phyloP scores from a whole-genome alignment of 1,140 invertebrate species.

The Drosophila bocki region DNA sequence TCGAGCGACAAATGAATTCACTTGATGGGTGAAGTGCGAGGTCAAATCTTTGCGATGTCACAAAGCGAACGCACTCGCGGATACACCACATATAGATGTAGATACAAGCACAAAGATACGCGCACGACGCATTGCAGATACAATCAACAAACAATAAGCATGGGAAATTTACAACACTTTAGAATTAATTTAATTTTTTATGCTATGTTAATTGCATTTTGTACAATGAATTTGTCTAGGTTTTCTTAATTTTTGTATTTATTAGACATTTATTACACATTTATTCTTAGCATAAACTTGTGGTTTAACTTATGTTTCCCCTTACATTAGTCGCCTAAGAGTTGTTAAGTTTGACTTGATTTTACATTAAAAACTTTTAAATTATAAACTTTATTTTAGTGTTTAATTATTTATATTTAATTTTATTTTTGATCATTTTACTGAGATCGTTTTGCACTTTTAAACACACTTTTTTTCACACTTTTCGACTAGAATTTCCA shows the following conservation, averaged over 20 bases:
- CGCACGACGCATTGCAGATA: slow-evolving; percentile 37
- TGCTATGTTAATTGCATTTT: neutral
- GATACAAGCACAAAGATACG: slow-evolving; percentile 17
- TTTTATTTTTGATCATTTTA: neutral
- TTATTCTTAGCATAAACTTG: neutral
- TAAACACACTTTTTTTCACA: slow-evolving; percentile 10
- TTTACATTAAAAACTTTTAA: neutral
- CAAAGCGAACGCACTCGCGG: slow-evolving; percentile 60
- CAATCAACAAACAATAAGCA: slow-evolving; percentile 55
- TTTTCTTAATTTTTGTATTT: neutral
- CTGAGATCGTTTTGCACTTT: slow-evolving; percentile 38
- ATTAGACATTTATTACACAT: slow-evolving; percentile 6
- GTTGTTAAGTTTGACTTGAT: neutral
- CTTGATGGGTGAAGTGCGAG: slow-evolving; percentile 83
- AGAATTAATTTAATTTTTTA: slow-evolving; percentile 3
- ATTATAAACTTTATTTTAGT: neutral
- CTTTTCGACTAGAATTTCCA: slow-evolving; percentile 55
- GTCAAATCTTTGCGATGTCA: slow-evolving; percentile 79
- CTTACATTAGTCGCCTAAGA: too few relatives aligned
- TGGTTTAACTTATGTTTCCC: neutral
- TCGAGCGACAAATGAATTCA: slow-evolving; percentile 62
- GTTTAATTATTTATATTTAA: too few relatives aligned
- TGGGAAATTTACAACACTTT: slow-evolving; percentile 13
- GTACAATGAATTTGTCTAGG: neutral
- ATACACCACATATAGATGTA: slow-evolving; percentile 14